Evolutionary conservation across 1,140 invertebrate species (phyloP).

Genomic region (Neodiprion fabricii): DNA sequence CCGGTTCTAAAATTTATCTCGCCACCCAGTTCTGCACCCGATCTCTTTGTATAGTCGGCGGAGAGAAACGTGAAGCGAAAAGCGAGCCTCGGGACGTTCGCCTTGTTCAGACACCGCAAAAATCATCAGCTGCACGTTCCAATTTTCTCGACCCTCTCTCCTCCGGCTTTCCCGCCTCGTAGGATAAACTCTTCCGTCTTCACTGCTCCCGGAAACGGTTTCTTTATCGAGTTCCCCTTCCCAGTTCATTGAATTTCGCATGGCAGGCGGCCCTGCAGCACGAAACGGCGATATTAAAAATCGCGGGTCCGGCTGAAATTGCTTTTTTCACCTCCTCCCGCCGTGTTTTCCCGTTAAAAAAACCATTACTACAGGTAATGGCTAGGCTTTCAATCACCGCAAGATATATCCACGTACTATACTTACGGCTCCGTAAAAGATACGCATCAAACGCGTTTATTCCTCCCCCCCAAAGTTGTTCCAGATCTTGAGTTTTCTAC

Average conservation of each 20-base stretch:
- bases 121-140: background rate
- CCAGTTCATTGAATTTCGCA: too few relatives aligned
- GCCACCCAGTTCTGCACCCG: background rate
- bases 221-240: too few relatives aligned
- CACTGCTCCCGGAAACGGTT: background rate
- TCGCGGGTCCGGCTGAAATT: background rate
- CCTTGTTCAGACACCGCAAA: too few relatives aligned
- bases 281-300: background rate
- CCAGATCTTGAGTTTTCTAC: too few relatives aligned
- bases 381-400: background rate
- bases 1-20: background rate
- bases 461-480: too few relatives aligned
- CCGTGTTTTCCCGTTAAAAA: too few relatives aligned
- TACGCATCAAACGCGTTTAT: too few relatives aligned
- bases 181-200: background rate
- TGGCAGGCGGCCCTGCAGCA: background rate
- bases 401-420: background rate
- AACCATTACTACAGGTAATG: background rate
- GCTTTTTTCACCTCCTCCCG: background rate
- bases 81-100: background rate
- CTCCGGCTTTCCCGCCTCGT: background rate
- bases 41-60: background rate
- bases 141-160: background rate
- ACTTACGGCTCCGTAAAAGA: background rate
- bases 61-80: background rate